These are phyloP conservation scores for Pelusios castaneus DNA, from an alignment of 2,113 vertebrate species.

Conservation along the genomic window DNA sequence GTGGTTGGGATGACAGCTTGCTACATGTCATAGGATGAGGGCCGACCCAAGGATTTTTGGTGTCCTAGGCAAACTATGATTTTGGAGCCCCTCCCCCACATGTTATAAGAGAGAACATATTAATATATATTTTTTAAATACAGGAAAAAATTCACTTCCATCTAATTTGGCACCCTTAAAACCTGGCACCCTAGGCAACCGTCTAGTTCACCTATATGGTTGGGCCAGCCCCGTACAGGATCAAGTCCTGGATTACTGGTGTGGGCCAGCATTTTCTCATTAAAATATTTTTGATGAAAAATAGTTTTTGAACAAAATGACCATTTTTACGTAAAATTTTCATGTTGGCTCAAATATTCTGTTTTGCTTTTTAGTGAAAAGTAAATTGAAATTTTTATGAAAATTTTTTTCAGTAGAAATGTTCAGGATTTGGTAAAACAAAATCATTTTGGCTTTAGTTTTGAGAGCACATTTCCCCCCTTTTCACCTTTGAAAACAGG, in stretches of 20 bases:
- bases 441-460: neutral
- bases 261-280: neutral
- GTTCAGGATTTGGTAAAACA: neutral
- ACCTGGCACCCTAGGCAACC: no score
- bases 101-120: no score
- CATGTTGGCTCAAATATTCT: neutral
- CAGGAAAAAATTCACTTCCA: no score
- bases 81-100: no score
- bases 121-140: no score
- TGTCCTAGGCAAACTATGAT: no score
- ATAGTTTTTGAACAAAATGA: neutral
- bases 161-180: no score
- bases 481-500: neutral
- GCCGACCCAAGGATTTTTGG: no score
- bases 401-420: neutral
- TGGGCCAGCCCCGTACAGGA: no score
- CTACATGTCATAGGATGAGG: accelerated
- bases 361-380: neutral
- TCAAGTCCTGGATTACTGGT: neutral
- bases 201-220: no score
- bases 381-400: neutral
- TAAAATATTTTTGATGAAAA: neutral
- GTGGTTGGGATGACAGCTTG: neutral
- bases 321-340: neutral
- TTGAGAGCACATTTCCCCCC: neutral